Evolutionary conservation across 2,113 vertebrate genomes (phyloP), one percentile per base, ranked within the genome.

Genomic region (Gorsachius goisagi): DNA sequence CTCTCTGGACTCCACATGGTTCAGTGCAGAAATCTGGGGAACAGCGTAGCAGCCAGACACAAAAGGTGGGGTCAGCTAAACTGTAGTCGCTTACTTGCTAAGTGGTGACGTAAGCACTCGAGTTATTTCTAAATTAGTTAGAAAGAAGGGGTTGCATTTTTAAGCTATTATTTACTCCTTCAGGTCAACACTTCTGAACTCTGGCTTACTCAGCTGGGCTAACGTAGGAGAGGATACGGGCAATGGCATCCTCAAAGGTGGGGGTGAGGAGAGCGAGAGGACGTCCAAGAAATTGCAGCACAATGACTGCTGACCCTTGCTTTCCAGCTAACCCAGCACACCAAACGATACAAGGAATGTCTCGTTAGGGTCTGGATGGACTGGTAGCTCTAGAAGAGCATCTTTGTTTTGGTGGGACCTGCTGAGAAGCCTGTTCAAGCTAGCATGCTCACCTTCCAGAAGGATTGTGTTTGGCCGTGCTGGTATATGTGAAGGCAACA

Each of bases 121-220:
- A 62, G 49, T 55, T 95, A 89, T 91, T 94, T 95, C 63, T 93
- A 68, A 60, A 80, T 62, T 35, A 74, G 49, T 55, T 39, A 6
- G 72, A 83, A 78, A 59, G 27, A 44, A 67, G 55, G 9, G 66
- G 74, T 93, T 52, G 5, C 14, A 53, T 66, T 83, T 67, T 96
- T 96, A 50, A 74, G 79, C 20, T 50, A 18, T 86, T 77, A 72
- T 80, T 81, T 79, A 32, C 52, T 89, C n/a, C 71, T 95, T 81
- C 35, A 67, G 55, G 90, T 91, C 69, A 92, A 22, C 56, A n/a
- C 56, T 90, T 94, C 59, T 67, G 76, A 95, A 93, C 84, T 91
- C 79, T 80, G 88, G 39, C 66, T 93, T 58, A 19, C 71, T 94
- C 69, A 75, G 63, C 41, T 89, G 84, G 53, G 37, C 75, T 78